phyloP scores from a whole-genome alignment of 2,888 invertebrate genomes.

The Pristionchus fissidentatus region DNA sequence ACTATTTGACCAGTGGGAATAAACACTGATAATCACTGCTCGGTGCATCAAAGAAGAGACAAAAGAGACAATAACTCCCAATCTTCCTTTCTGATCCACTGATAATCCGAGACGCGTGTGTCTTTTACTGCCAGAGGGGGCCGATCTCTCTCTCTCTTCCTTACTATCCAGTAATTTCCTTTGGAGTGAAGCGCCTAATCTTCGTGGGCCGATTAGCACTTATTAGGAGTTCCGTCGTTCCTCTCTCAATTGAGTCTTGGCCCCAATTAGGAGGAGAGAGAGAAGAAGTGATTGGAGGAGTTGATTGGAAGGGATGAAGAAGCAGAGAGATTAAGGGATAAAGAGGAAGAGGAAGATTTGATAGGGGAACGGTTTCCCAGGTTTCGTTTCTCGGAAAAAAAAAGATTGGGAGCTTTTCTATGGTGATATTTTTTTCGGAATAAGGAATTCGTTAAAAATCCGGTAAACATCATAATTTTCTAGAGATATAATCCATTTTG shows the following conservation, averaged over 20 bases:
- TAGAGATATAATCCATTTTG: no score
- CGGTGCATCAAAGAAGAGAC: conserved; percentile 8
- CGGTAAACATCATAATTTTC: no score
- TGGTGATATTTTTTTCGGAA: no score
- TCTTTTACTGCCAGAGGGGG: neutral
- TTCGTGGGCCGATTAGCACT: conserved; percentile 28
- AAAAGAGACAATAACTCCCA: neutral
- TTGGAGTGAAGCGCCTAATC: neutral
- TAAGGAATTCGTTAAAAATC: no score
- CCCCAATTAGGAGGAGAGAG: conserved; percentile 25
- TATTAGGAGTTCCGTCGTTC: conserved; percentile 12
- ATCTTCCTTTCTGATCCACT: conserved; percentile 29
- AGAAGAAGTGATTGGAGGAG: conserved; percentile 2
- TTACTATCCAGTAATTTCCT: neutral
- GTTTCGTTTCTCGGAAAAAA: no score
- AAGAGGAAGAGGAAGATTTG: neutral
- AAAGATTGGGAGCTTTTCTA: no score
- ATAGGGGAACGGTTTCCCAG: no score
- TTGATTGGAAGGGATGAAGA: neutral
- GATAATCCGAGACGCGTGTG: conserved; percentile 37
- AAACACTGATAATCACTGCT: neutral
- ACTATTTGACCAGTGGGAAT: no score
- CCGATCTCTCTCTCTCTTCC: neutral
- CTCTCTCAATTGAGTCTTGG: neutral
- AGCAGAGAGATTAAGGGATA: neutral